Base-by-base conservation (phyloP, 2,888 invertebrate species). In the Trichogramma dendrolimi region DNA sequence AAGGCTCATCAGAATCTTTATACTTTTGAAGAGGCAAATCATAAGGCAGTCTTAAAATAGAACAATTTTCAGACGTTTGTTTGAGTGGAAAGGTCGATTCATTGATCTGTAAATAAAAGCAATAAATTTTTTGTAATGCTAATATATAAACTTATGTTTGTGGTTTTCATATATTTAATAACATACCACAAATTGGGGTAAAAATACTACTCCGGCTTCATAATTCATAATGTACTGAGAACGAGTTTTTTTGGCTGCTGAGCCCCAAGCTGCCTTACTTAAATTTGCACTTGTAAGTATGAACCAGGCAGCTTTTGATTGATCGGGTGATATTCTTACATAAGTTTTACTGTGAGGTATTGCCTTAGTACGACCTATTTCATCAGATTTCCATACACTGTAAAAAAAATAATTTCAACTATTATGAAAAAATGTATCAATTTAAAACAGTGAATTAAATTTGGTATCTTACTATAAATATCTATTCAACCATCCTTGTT, bases 221-320 rank as follows among this genome's bases (percentile, higher is more conserved):
- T 92, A 96, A 50, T 93, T 95, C 77, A 92, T 85, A 6, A 96
- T 86, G 69, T 81, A 81, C 57, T 85, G 75, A 2, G 65, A 63
- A 65, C 81, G 81, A 47, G 60, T 60, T 55, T 51, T 44, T 41
- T 79, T 75, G 43, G 90, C 85, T 1, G 84, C 75, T 0, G 83
- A 83, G 48, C 98, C 98, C 98, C 98, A 98, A 0, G 98, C 98
- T 1, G 97, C 94, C 81, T 96, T 97, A 8, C 97, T 98, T 42
- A 97, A 81, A 81, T 99, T 99, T 0, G 93, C 94, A 58, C 96
- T 96, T 0, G 96, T 96, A 0, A 97, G 81, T 0, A 93, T 80
- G 76, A 91, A 94, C 88, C 89, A 98, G 0, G 92, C 88, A 4
- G 90, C 83, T 68, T 81, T 80, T n/a, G 79, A 81, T 62, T 81